Conservation (phyloP, 2,113 vertebrate genomes). For the Apeltes quadracus region DNA sequence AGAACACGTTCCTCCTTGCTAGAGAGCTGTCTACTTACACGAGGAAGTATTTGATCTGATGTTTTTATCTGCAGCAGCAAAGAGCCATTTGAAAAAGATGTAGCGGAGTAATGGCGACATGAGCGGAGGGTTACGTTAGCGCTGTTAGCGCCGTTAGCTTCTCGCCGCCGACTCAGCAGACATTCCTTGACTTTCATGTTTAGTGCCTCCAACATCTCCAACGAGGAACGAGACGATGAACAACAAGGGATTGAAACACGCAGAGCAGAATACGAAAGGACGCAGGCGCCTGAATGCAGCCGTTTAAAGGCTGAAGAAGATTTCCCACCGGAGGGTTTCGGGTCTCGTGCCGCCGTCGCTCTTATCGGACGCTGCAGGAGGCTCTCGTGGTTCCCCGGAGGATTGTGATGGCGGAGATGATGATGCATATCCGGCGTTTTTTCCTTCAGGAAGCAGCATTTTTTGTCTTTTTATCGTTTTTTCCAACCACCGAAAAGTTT, state of each 20-base stretch:
- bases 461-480: neutral
- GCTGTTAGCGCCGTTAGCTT: neutral
- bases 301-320: too few relatives aligned
- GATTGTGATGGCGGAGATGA: neutral
- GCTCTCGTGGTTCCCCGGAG: too few relatives aligned
- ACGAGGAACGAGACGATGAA: neutral
- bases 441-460: neutral
- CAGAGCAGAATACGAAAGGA: too few relatives aligned
- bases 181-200: neutral
- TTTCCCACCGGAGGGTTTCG: neutral
- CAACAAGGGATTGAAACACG: neutral
- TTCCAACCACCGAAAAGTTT: neutral
- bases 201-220: neutral
- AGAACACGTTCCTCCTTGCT: neutral
- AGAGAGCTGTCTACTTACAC: neutral
- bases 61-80: neutral
- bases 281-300: too few relatives aligned
- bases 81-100: neutral
- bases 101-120: neutral
- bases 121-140: neutral
- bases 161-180: neutral
- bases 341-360: neutral
- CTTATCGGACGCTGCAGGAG: neutral
- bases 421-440: neutral
- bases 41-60: constrained; percentile 20